These are phyloP conservation scores for Anas flavirostris DNA, from an alignment of 2,797 vertebrate species.

Conservation along the genomic window DNA sequence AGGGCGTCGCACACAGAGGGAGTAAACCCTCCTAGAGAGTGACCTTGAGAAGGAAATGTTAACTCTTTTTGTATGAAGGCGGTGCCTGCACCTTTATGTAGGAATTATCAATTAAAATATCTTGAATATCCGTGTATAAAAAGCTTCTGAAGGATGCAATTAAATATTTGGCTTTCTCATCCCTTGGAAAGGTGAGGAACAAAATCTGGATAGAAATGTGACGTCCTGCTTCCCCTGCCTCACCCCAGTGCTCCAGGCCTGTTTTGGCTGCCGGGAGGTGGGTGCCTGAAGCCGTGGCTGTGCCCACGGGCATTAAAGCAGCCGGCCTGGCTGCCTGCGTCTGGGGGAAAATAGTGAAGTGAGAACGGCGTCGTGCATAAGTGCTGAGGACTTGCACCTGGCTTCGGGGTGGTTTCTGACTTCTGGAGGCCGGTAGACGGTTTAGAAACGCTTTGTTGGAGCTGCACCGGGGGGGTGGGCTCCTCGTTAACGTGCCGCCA, in stretches of 20 bases:
- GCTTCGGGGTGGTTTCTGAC: slow-evolving; percentile 36
- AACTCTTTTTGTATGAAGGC: slow-evolving; percentile 19
- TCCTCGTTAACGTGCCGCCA: slow-evolving; percentile 51
- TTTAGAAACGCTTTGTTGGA: slow-evolving; percentile 38
- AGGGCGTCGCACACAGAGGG: slow-evolving; percentile 2
- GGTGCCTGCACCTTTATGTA: neutral
- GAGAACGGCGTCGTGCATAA: neutral
- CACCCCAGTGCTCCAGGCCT: slow-evolving; percentile 1
- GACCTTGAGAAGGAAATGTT: slow-evolving; percentile 64
- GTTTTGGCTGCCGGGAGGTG: neutral
- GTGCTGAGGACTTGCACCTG: slow-evolving; percentile 19
- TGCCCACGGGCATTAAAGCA: slow-evolving; percentile 20
- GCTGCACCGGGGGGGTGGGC: neutral
- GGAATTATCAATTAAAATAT: neutral
- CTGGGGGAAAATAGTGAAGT: slow-evolving; percentile 29
- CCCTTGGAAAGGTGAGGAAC: slow-evolving; percentile 6
- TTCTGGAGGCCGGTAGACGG: slow-evolving; percentile 15
- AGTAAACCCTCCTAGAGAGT: neutral
- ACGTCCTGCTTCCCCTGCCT: neutral
- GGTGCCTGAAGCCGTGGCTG: slow-evolving; percentile 15
- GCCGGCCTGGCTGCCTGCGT: neutral
- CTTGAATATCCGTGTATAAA: neutral
- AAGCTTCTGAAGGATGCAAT: slow-evolving; percentile 65
- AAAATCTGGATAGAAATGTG: neutral
- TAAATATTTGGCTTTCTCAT: slow-evolving; percentile 41